Base-by-base conservation (phyloP, 1,140 invertebrate genomes). In the Drepana arcuata region DNA sequence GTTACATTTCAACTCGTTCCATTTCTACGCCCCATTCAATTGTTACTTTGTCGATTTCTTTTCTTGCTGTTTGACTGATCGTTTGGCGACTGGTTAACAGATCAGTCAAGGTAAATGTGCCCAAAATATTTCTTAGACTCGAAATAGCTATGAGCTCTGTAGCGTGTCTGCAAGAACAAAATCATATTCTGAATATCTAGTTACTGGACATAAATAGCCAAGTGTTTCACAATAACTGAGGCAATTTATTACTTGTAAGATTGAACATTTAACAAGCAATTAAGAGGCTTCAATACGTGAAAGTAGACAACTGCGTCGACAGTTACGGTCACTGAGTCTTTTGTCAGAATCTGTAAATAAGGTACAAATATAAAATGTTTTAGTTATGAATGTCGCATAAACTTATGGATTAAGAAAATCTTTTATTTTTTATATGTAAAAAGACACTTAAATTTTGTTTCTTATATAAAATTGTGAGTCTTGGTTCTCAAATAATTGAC, bases 291-390 rank as follows among this genome's bases (percentile, higher is more conserved):
- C 51, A 86, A 87, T 38, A 95, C 90, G 41, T 92, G 86, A 70
- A 95, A 96, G 69, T 96, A 97, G 15, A 95, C 92, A 7, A 94
- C 92, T 1, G 94, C 94, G 72, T 96, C 94, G 10, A 96, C 94
- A 7, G 89, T 90, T 0, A 96, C 94, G 0, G 94, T 97, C 2
- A 97, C 94, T 4, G 91, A 93, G 71, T 97, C 95, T 81, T 93
- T 93, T 2, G 93, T 94, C 36, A 97, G 85, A 33, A 96, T 90
- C 69, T 73, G 59, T 40, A 67, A 63, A 15, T 4, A 30, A 9
- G 27, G 26, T 24, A 31, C n/a, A 29, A 26, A 5, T 33, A 11
- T 24, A 7, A n/a, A n/a, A n/a, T n/a, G n/a, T n/a, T n/a, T n/a
- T n/a, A n/a, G n/a, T n/a, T n/a, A n/a, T n/a, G n/a, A n/a, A n/a